Base-by-base conservation (phyloP, 2,888 invertebrate genomes). In the Saturnia pavonia region DNA sequence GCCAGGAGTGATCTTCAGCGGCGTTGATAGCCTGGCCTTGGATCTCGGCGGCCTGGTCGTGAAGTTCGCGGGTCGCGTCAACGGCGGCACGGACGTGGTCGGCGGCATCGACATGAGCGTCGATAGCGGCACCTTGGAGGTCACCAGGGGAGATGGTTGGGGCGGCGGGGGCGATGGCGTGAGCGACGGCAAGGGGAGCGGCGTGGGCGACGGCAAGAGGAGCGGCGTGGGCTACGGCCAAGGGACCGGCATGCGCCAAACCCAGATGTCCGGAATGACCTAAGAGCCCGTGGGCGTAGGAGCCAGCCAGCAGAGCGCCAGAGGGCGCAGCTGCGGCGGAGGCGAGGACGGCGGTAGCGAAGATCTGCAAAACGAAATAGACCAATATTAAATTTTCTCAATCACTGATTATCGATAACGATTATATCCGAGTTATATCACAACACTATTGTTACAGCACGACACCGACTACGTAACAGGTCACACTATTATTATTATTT, bases 321-420 rank as follows among this genome's bases (percentile, higher is more conserved):
- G 91, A 90, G 68, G 90, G 90, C 72, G 85, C 90, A 77, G 91
- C 91, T 87, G 90, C 89, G 89, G 91, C 91, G 88, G 88, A 90
- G 88, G 87, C 87, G 84, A 87, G 85, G 87, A 94, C 87, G 90
- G 94, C 92, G 86, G 91, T 90, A 89, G 95, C 90, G 82, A 94
- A 94, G 90, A 95, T 94, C 95, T 95, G 91, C 68, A 85, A 87
- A 45, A 57, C 54, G 67, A 69, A 66, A 69, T 43, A 40, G n/a
- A 45, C 12, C 12, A 27, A 40, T 67, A 67, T 71, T 65, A 65
- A 65, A 40, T 40, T n/a, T n/a, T 19, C 43, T 54, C 68, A 63
- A 71, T 66, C 66, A 40, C 51, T 34, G n/a, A 43, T 51, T 9
- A 66, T 66, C 48, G 27, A 60, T 67, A 69, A 70, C 48, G 45